Evolutionary conservation across 2,888 invertebrate species (phyloP), one percentile per base, ranked within the genome.

Genomic region (Coelinius sp.): DNA sequence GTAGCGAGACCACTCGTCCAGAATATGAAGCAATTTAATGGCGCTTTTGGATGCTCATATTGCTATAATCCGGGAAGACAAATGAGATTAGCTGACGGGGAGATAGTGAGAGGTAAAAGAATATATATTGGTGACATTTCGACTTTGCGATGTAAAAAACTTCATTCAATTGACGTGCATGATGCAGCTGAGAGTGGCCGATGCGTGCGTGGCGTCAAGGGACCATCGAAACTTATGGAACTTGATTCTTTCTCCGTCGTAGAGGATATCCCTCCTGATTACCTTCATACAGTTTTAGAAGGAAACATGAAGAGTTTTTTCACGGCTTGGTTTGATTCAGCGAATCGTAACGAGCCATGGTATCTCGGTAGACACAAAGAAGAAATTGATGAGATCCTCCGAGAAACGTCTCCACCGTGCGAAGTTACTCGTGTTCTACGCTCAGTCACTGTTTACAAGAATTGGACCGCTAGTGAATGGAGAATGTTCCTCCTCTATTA

Each of bases 131-230:
- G 3, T 24, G 52, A 8, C 8, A 2, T 52, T 24, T 10, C 10
- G 2, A 12, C 7, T 10, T 10, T 52, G n/a, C 7, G 52, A 8
- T 20, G 2, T 7, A 22, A 20, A 8, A 12, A 52, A 3, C 12
- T 12, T 52, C 24, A 52, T 52, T 14, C n/a, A 5, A 7, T 3
- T 1, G 8, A 24, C 7, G 52, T 52, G 10, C 17, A 20, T 41
- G 35, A 35, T 27, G 64, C 67, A n/a, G 5, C 22, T 8, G 17
- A 22, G 20, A 31, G 3, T 25, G 46, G 25, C 1, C 49, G 17
- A 17, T 0, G 41, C 1, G n/a, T 66, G 12, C 17, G 62, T 20
- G 74, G 76, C n/a, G 70, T 75, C 2, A 69, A 75, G 41, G 73
- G 69, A 10, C 66, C 20, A 24, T 70, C 73, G 0, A n/a, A 64